Base-by-base conservation (phyloP, 1,140 invertebrate genomes). In the Caenorhabditis remanei region DNA sequence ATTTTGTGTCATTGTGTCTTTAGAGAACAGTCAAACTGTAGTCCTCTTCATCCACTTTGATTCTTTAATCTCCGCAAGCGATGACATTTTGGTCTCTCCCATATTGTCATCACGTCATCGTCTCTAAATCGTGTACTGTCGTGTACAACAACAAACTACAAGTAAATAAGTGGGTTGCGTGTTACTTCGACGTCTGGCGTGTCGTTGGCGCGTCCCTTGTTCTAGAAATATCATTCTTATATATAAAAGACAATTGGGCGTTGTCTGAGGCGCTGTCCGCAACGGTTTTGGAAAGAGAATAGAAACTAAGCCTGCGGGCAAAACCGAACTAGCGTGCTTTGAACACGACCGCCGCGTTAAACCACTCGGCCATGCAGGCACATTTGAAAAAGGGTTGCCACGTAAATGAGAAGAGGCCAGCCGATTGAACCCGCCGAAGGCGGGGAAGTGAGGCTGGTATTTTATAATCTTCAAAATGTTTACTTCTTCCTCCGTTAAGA, bases 11-110 rank as follows among this genome's bases (percentile, higher is more conserved):
- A 63, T 21, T n/a, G n/a, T n/a, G 8, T n/a, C 19, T 24, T 24
- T 40, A 13, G 11, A 63, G 11, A 9, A 24, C 32, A 63, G 61
- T 13, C 61, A 63, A 63, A 63, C 13, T 40, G 24, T 8, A 32
- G 32, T 2, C 32, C 32, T 32, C 32, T 32, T 32, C 32, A 32
- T 32, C 32, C n/a, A n/a, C 14, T 58, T 40, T 63, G 61, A 63
- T 63, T 63, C 24, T 63, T 32, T 24, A 32, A 63, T 63, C 61
- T 65, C 32, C 65, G 40, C 21, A 71, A 71, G 16, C 65, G 21
- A 46, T 71, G 40, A 71, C 65, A 71, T 71, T 71, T 71, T 71
- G 65, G 46, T 71, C 65, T 43, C 8, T 8, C 9, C 56, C 32
- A 32, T 32, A 32, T 32, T 32, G 32, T 24, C 14, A 58, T 63